A percentile compares a stretch with the other conserved stretches of the same genome.
These are phyloP conservation scores for Helicoverpa zea DNA, from an alignment of 1,140 invertebrate genomes.

Conservation along the genomic window DNA sequence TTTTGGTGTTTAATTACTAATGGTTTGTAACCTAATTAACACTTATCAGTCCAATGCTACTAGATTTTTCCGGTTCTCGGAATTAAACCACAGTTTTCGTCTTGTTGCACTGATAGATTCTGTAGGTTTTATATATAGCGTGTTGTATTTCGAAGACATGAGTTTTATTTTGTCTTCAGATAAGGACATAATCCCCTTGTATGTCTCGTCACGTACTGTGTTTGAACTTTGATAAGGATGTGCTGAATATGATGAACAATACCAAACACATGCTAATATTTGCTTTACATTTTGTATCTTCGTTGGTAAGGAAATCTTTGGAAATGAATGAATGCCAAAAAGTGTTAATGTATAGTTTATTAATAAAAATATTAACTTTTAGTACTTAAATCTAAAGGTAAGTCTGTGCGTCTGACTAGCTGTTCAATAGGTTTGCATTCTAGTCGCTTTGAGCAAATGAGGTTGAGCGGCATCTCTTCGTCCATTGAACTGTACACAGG, in stretches of 20 bases:
- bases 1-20: conserved; percentile 19
- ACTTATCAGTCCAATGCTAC: conserved; percentile 8
- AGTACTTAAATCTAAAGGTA: conserved; percentile 85
- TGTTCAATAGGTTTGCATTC: conserved; percentile 75
- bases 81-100: conserved; percentile 38
- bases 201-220: conserved; percentile 58
- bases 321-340: conserved; percentile 8
- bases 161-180: conserved; percentile 51
- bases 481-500: conserved; percentile 49
- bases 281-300: conserved; percentile 31
- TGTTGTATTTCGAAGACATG: conserved; percentile 15
- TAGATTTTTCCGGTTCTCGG: conserved; percentile 9
- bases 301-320: conserved; percentile 4
- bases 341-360: conserved; percentile 57
- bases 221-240: conserved; percentile 61
- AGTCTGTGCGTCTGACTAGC: conserved; percentile 76
- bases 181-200: conserved; percentile 52
- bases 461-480: conserved; percentile 77
- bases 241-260: conserved; percentile 67
- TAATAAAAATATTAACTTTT: conserved; percentile 71
- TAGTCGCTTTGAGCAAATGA: conserved; percentile 74
- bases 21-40: conserved; percentile 9
- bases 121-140: not conserved
- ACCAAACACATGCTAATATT: conserved; percentile 59
- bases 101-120: not conserved